These are phyloP conservation scores for Cryptocheilus praepositus DNA, from an alignment of 2,888 invertebrate genomes.

Conservation along the genomic window DNA sequence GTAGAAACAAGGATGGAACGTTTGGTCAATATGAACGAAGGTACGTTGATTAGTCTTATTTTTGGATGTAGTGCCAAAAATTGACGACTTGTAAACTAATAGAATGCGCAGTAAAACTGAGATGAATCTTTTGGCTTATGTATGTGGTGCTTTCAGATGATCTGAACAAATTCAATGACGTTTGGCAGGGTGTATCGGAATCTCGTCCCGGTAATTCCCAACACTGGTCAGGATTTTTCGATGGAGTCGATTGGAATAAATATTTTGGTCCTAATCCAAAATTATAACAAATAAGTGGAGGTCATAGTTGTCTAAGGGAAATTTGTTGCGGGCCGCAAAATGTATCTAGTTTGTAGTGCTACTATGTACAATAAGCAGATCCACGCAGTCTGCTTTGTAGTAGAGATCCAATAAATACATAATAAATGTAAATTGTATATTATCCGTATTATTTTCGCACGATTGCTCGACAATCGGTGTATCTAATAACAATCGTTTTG, in stretches of 20 bases:
- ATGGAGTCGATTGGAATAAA: constrained; percentile 55
- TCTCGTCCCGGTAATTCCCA: neutral
- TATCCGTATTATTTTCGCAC: neutral
- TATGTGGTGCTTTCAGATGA: constrained; percentile 54
- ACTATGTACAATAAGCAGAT: neutral
- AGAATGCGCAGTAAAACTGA: neutral
- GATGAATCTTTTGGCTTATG: neutral
- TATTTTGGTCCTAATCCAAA: constrained; percentile 68
- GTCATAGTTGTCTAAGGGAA: constrained; percentile 4
- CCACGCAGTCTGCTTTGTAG: neutral
- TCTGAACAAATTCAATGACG: constrained; percentile 51
- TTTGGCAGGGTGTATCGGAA: constrained; percentile 41
- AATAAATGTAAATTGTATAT: neutral
- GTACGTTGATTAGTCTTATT: constrained; percentile 48
- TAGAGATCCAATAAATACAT: constrained; percentile 6
- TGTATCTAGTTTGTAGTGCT: constrained; percentile 1
- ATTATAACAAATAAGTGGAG: constrained; percentile 49
- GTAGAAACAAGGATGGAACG: constrained; percentile 65
- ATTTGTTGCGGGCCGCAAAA: neutral
- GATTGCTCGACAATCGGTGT: neutral
- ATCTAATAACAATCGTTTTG: too few species aligned
- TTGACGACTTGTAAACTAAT: constrained; percentile 6
- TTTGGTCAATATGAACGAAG: constrained; percentile 66
- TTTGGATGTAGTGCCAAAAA: neutral
- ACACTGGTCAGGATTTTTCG: neutral